Conservation (phyloP, 1,140 invertebrate genomes). For the Cephus cinctus region DNA sequence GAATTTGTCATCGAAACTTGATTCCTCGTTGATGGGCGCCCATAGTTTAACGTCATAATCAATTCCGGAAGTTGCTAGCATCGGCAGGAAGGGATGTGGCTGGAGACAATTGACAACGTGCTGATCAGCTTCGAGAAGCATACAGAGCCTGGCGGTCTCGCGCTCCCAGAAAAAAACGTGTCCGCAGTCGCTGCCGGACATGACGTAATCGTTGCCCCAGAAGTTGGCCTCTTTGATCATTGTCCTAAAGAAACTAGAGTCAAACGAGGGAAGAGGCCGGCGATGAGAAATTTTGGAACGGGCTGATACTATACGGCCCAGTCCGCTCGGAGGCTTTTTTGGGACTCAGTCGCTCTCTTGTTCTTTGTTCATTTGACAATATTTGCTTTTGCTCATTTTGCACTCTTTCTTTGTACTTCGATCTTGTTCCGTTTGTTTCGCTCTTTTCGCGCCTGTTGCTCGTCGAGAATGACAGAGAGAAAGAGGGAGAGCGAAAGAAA, state of each 20-base stretch:
- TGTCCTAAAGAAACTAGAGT: slow-evolving; percentile 65
- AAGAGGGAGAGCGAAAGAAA: no score
- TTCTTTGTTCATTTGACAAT: no score
- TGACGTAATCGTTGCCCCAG: slow-evolving; percentile 80
- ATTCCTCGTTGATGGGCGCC: slow-evolving; percentile 66
- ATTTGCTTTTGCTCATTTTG: no score
- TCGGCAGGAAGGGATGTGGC: slow-evolving; percentile 79
- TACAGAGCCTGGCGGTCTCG: slow-evolving; percentile 67
- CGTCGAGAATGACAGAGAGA: no score
- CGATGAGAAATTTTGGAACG: slow-evolving; percentile 47
- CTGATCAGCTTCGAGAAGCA: slow-evolving; percentile 79
- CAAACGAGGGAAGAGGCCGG: slow-evolving; percentile 47
- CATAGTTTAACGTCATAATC: slow-evolving; percentile 90
- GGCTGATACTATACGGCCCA: slow-evolving; percentile 45
- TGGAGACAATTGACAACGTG: slow-evolving; percentile 88
- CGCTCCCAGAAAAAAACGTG: slow-evolving; percentile 74
- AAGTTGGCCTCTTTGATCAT: slow-evolving; percentile 91
- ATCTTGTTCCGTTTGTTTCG: no score
- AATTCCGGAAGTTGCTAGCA: slow-evolving; percentile 85
- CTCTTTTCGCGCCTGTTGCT: no score
- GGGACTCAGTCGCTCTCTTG: no score
- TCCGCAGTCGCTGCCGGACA: slow-evolving; percentile 86
- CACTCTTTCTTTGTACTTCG: no score
- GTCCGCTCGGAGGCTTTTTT: slow-evolving; percentile 51
- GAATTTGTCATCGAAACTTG: slow-evolving; percentile 65